phyloP scores from a whole-genome alignment of 2,888 invertebrate genomes.

The Drosophila gaucha region DNA sequence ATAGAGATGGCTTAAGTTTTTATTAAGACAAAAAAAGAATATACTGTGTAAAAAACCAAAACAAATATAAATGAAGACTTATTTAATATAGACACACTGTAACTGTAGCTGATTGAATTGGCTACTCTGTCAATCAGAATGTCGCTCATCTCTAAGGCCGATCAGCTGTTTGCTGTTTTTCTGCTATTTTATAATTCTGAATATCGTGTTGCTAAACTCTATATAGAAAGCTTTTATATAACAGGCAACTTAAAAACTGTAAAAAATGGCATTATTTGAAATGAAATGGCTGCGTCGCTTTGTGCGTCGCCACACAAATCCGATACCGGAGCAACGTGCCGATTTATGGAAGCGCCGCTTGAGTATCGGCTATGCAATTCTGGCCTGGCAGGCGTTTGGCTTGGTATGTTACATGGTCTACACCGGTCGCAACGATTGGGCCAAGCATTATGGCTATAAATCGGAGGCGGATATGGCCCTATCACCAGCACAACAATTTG shows the following conservation, averaged over 20 bases:
- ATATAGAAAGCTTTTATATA: slow-evolving; percentile 51
- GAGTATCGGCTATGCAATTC: slow-evolving; percentile 87
- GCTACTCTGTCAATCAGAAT: slow-evolving; percentile 2
- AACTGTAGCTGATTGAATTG: neutral
- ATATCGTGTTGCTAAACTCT: slow-evolving; percentile 17
- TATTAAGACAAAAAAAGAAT: neutral
- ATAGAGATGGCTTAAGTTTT: neutral
- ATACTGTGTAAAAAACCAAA: accelerated
- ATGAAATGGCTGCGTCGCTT: slow-evolving; percentile 86
- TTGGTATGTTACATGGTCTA: slow-evolving; percentile 87
- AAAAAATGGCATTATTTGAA: slow-evolving; percentile 84
- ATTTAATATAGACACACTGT: neutral
- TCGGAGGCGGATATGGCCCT: slow-evolving; percentile 86
- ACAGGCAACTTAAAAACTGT: slow-evolving; percentile 20
- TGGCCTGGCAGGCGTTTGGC: slow-evolving; percentile 91
- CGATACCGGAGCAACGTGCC: slow-evolving; percentile 86
- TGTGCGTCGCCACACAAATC: slow-evolving; percentile 85
- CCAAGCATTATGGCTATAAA: slow-evolving; percentile 88
- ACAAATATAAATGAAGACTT: neutral
- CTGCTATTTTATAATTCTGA: slow-evolving; percentile 19
- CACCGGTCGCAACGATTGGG: slow-evolving; percentile 89
- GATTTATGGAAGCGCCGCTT: slow-evolving; percentile 87
- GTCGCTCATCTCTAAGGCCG: slow-evolving; percentile 13
- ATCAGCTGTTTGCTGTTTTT: slow-evolving; percentile 59
- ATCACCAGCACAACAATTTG: slow-evolving; percentile 85